phyloP scores from a whole-genome alignment of 2,888 invertebrate genomes.

The Protodeltote pygarga region DNA sequence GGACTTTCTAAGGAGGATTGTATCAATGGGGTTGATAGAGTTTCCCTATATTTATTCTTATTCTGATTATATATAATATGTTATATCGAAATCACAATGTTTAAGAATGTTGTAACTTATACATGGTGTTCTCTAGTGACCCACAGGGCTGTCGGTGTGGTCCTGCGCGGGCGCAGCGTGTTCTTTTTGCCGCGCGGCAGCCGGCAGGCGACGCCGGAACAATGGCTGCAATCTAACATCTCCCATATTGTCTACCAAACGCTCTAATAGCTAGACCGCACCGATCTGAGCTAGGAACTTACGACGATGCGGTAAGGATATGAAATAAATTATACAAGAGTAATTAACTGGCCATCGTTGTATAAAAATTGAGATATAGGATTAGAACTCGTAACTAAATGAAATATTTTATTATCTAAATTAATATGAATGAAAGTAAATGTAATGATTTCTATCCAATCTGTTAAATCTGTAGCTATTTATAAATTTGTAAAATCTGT shows the following conservation, averaged over 20 bases:
- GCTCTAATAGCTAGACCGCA: conserved; percentile 66
- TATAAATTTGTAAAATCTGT: no score
- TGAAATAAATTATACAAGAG: no score
- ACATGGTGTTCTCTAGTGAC: conserved; percentile 43
- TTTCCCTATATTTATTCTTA: no score
- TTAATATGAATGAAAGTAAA: no score
- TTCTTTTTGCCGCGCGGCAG: conserved; percentile 54
- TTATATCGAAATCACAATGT: conserved; percentile 20
- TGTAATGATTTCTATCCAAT: no score
- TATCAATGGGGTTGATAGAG: no score
- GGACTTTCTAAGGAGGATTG: conserved; percentile 23
- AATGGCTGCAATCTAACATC: conserved; percentile 74
- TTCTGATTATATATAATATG: no score
- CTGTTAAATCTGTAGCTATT: no score
- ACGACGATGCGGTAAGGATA: conserved; percentile 16
- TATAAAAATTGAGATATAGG: no score
- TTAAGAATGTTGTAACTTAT: conserved; percentile 30
- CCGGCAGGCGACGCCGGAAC: conserved; percentile 61
- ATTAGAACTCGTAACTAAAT: no score
- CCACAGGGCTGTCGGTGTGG: conserved; percentile 50
- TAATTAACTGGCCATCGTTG: no score
- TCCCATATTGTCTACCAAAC: conserved; percentile 75
- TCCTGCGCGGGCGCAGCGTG: conserved; percentile 33
- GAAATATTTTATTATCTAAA: no score
- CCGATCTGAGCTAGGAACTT: conserved; percentile 18